Percentiles rank a stretch among this genome's conserved stretches.
Conservation (phyloP, 92 coral and sea anemone genomes). For the Hydrozoanthus gracilis region DNA sequence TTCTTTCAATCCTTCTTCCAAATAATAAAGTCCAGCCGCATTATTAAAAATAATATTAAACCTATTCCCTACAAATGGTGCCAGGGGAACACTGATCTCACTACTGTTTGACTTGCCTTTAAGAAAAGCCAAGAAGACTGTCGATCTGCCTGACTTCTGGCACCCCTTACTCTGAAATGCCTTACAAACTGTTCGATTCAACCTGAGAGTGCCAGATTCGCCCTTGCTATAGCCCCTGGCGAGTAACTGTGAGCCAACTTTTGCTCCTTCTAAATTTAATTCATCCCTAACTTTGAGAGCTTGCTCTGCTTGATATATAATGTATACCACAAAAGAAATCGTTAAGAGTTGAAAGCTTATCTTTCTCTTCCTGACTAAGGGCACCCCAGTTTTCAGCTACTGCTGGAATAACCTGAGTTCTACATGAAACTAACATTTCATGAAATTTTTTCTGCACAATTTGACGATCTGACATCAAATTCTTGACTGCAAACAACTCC, state of each 20-base stretch:
- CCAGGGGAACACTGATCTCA: conserved; percentile 38
- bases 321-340: conserved; percentile 56
- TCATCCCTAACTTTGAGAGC: conserved; percentile 44
- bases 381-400: conserved; percentile 31
- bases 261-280: conserved; percentile 29
- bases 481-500: conserved; percentile 24
- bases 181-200: conserved; percentile 43
- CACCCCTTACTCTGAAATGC: conserved; percentile 54
- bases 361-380: conserved; percentile 5
- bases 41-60: conserved; percentile 46
- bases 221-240: conserved; percentile 29
- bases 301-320: conserved; percentile 41
- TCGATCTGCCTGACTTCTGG: conserved; percentile 43
- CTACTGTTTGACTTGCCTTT: not conserved
- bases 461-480: conserved; percentile 30
- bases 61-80: conserved; percentile 40
- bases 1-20: conserved; percentile 23
- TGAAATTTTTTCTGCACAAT: conserved; percentile 39
- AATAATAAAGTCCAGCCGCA: conserved; percentile 25
- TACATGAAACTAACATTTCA: too few species aligned
- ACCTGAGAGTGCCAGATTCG: conserved; percentile 46
- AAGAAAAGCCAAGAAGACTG: conserved; percentile 15
- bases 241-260: conserved; percentile 38
- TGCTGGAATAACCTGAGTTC: conserved; percentile 12
- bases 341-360: conserved; percentile 20